Conservation (phyloP, 2,113 vertebrate genomes). For the Ailurus styani region DNA sequence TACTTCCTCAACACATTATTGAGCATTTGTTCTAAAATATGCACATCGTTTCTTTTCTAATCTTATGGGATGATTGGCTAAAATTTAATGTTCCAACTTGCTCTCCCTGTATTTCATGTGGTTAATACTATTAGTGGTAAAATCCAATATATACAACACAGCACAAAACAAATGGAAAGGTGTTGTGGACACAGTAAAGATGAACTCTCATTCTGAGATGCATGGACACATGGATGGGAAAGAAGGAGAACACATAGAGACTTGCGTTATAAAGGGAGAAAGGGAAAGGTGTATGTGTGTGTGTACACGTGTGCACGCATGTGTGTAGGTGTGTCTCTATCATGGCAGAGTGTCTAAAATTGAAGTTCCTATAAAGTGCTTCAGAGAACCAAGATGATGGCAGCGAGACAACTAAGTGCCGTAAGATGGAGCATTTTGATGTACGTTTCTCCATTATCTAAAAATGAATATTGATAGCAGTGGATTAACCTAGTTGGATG, state of each 20-base stretch:
- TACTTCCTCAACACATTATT: not conserved
- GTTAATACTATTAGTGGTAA: not conserved
- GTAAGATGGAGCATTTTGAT: not conserved
- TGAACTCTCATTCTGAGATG: not conserved
- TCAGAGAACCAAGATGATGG: not conserved
- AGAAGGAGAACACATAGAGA: not conserved
- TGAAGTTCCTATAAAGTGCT: not conserved
- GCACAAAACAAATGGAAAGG: not conserved
- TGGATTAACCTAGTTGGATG: not conserved
- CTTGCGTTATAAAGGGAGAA: not conserved
- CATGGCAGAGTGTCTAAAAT: not conserved
- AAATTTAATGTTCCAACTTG: not conserved
- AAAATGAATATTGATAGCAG: not conserved
- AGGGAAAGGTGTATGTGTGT: not conserved
- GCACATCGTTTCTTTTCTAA: not conserved
- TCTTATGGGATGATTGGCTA: not conserved
- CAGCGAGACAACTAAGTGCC: not conserved
- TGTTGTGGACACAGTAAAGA: not conserved
- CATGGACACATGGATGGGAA: not conserved
- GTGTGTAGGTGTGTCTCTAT: not conserved
- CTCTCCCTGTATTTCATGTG: not conserved
- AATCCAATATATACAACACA: not conserved
- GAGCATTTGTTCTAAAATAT: constrained; percentile 4
- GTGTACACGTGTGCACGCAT: not conserved
- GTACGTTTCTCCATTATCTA: not conserved